Conservation (phyloP, 2,113 vertebrate species). For the Peromyscus californicus region DNA sequence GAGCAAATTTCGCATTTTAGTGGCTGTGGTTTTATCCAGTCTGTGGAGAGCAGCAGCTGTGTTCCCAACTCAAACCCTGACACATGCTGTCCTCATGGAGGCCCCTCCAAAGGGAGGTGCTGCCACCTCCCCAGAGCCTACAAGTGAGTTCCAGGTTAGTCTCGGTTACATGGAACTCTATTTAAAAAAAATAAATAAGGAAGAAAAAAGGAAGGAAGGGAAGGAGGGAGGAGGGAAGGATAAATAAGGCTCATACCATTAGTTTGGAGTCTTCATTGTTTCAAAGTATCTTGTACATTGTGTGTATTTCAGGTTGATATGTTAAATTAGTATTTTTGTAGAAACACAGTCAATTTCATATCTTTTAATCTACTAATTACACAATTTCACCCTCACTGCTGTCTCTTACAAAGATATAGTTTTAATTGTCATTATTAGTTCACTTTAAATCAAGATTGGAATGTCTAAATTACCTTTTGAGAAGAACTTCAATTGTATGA, state of each 20-base stretch:
- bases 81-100: neutral
- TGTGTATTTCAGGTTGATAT: neutral
- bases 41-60: neutral
- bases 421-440: neutral
- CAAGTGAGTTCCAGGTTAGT: neutral
- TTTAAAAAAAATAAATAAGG: neutral
- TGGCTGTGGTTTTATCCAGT: neutral
- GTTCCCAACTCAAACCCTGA: too few species aligned
- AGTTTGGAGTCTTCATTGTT: neutral
- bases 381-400: neutral
- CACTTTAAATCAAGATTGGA: neutral
- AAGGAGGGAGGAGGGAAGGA: neutral
- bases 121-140: neutral
- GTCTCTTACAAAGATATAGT: neutral
- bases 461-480: constrained; percentile 5
- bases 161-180: neutral
- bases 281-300: neutral
- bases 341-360: neutral
- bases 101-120: neutral
- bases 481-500: neutral
- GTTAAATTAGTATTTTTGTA: neutral
- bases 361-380: neutral
- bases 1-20: neutral
- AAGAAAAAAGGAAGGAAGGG: neutral
- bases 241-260: neutral